Evolutionary conservation across 2,797 vertebrate species (phyloP).

Genomic region (Rhinichthys osculus): DNA sequence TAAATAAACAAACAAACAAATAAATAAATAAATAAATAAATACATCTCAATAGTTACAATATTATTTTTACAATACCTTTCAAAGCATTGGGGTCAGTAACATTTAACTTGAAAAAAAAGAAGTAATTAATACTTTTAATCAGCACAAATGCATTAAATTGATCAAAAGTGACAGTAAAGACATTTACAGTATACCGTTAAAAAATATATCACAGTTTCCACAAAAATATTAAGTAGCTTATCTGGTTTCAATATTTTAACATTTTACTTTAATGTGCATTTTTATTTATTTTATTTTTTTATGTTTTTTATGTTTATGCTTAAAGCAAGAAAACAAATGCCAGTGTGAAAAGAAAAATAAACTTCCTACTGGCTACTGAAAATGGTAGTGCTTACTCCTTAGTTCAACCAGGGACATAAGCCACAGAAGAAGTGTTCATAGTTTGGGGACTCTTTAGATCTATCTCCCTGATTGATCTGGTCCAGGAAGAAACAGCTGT

Average conservation of each 20-base stretch:
- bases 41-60: no score
- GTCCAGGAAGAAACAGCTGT: background rate
- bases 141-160: no score
- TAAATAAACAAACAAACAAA: background rate
- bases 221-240: no score
- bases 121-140: no score
- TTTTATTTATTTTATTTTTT: background rate
- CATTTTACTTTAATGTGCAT: no score
- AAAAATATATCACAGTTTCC: no score
- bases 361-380: background rate
- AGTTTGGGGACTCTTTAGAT: constrained; percentile 33
- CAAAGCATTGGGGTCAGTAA: background rate
- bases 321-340: background rate
- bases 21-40: background rate
- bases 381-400: background rate
- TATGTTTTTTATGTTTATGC: background rate
- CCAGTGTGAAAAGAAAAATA: background rate
- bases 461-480: constrained; percentile 9
- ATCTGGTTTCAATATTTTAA: no score
- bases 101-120: no score
- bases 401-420: background rate
- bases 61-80: no score
- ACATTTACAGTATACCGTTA: no score
- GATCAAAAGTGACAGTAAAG: no score
- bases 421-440: constrained; percentile 34